Conservation (phyloP, 2,797 vertebrate species). For the Oryzias sinensis region DNA sequence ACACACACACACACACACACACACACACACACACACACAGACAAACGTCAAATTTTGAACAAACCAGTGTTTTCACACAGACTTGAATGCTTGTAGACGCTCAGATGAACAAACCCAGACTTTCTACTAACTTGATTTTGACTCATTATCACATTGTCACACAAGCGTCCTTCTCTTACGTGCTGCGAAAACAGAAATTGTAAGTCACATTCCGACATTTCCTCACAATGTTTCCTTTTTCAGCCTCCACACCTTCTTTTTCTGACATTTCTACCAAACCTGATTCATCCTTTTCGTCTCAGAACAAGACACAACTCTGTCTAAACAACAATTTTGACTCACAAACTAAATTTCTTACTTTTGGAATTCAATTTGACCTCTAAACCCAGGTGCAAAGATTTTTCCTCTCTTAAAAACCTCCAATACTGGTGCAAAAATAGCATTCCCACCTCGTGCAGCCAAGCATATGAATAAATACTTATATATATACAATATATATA, state of each 20-base stretch:
- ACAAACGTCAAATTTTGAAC: slow-evolving; percentile 1
- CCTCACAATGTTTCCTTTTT: slow-evolving; percentile 21
- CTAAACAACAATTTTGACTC: slow-evolving; percentile 33
- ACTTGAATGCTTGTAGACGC: slow-evolving; percentile 47
- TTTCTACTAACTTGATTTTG: slow-evolving; percentile 55
- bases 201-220: slow-evolving; percentile 55
- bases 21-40: slow-evolving; percentile 12
- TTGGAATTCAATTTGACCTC: slow-evolving; percentile 36
- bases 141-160: slow-evolving; percentile 33
- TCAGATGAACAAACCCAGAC: slow-evolving; percentile 48
- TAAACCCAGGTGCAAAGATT: slow-evolving; percentile 4
- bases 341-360: slow-evolving; percentile 35
- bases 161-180: slow-evolving; percentile 27
- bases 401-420: slow-evolving; percentile 31
- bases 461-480: slow-evolving; percentile 80
- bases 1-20: slow-evolving; percentile 13
- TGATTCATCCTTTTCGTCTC: slow-evolving; percentile 23
- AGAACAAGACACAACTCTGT: slow-evolving; percentile 28
- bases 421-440: slow-evolving; percentile 60
- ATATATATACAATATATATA: slow-evolving; percentile 83
- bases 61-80: slow-evolving; percentile 16
- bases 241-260: neutral
- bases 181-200: slow-evolving; percentile 53
- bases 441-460: slow-evolving; percentile 64
- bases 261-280: slow-evolving; percentile 18